Base-by-base conservation (phyloP, 2,888 invertebrate genomes). In the Tipula confusa region DNA sequence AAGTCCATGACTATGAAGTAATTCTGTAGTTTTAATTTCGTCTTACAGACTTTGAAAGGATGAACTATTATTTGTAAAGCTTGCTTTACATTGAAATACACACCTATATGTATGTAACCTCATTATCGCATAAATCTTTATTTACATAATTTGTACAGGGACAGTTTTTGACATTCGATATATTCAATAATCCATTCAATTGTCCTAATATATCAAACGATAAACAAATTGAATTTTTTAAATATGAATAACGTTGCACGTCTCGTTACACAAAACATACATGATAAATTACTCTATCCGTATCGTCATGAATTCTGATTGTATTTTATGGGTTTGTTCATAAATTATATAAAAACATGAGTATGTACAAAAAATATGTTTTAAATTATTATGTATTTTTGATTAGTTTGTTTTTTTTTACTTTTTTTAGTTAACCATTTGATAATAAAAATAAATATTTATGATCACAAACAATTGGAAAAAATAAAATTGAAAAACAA, bases 351-450 rank as follows among this genome's bases (percentile, higher is more conserved):
- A 64, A 64, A 64, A 64, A 64, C 64, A 64, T 24, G n/a, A n/a
- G n/a, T n/a, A n/a, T n/a, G n/a, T n/a, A n/a, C n/a, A 64, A 64
- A 15, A 24, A 64, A 64, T n/a, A 64, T 64, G 9, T 64, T 64
- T 24, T 64, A 64, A 64, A 64, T 64, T 64, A 24, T 64, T 64
- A 64, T 64, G 64, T 64, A 64, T 64, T 64, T 64, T 64, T 64
- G 64, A 64, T 64, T 64, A 24, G 24, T 64, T 64, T n/a, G n/a
- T n/a, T n/a, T n/a, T n/a, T n/a, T n/a, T n/a, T n/a, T n/a, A n/a
- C n/a, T n/a, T n/a, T n/a, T 64, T 64, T 64, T 64, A 24, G 64
- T 64, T 48, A 18, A 48, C 6, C 48, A 48, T 48, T 64, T 24
- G 64, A 64, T 64, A 64, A 24, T 4, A 24, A 64, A 64, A 64